Base-by-base conservation (phyloP, 1,140 invertebrate genomes). In the Caenorhabditis latens region DNA sequence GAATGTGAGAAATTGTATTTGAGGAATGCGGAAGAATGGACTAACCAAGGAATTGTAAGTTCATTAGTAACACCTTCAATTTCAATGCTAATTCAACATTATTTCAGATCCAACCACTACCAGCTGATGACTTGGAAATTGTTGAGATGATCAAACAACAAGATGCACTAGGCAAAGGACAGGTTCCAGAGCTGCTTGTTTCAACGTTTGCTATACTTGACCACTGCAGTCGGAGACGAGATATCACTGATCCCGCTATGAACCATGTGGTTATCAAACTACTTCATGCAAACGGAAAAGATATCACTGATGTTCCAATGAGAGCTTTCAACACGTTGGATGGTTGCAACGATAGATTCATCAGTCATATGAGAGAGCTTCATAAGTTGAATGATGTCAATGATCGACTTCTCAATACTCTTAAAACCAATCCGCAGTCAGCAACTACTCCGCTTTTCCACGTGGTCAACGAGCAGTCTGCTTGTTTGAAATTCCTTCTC, bases 91-190 rank as follows among this genome's bases (percentile, higher is more conserved):
- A 46, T 43, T 43, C 6, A 13, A 8, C 1, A 43, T 79, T 11
- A 8, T 50, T 79, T 50, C 46, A 79, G 71, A 79, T 79, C 14
- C 71, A 79, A 79, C 9, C 71, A 2, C 21, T 79, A 2, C 71
- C 71, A 50, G 7, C 14, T 50, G 19, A 50, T 79, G 46, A 79
- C 6, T 11, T 50, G n/a, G 71, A 79, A 50, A 42, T 79, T 21
- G 5, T 11, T 9, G 71, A 79, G 8, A 79, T 79, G 46, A 9
- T 24, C 4, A 79, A 79, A n/a, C 71, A 79, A 19, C 71, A 79
- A 79, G 46, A 79, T 9, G n/a, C 46, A 21, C 50, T 79, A 11
- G 53, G 11, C 32, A 21, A 13, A 21, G 71, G 71, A 3, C 46
- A 50, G 2, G 11, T 53, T 24, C 71, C 71, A 24, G 71, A 79